Conservation (phyloP, 2,113 vertebrate species). For the Xenopus borealis region DNA sequence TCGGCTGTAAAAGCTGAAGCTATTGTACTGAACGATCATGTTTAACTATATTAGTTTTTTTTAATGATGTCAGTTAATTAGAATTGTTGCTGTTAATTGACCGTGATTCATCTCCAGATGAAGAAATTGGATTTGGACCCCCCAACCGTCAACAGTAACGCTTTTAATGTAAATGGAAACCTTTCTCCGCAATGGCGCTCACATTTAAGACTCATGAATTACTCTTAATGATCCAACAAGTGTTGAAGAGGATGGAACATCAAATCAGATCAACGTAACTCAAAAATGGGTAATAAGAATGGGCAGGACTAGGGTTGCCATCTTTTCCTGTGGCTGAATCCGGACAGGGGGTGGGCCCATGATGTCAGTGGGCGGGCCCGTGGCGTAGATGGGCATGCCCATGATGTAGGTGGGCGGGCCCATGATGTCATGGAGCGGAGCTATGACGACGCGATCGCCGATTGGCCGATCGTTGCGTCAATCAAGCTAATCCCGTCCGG, state of each 20-base stretch:
- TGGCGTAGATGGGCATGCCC: too few species aligned
- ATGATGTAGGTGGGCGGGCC: too few species aligned
- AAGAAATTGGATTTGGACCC: slow-evolving; percentile 54
- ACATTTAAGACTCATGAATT: background rate
- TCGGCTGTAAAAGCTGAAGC: slow-evolving; percentile 68
- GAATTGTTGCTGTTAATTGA: slow-evolving; percentile 73
- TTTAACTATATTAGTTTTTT: slow-evolving; percentile 77
- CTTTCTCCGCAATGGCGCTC: background rate
- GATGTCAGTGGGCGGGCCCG: too few species aligned
- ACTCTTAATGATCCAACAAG: background rate
- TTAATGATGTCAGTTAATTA: slow-evolving; percentile 75
- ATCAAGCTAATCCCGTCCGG: too few species aligned
- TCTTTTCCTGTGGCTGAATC: too few species aligned
- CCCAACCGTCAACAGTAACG: slow-evolving; percentile 31
- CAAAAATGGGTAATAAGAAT: too few species aligned
- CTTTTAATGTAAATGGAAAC: slow-evolving; percentile 30
- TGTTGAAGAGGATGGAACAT: background rate
- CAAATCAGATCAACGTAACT: background rate
- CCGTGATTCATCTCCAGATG: slow-evolving; percentile 70
- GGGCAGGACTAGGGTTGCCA: too few species aligned
- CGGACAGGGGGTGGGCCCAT: too few species aligned
- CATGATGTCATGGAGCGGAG: too few species aligned
- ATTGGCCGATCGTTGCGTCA: too few species aligned
- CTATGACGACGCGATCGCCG: too few species aligned
- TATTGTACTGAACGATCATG: slow-evolving; percentile 72